These are phyloP conservation scores for Malthinus flaveolus DNA, from an alignment of 2,888 invertebrate genomes.

Conservation along the genomic window DNA sequence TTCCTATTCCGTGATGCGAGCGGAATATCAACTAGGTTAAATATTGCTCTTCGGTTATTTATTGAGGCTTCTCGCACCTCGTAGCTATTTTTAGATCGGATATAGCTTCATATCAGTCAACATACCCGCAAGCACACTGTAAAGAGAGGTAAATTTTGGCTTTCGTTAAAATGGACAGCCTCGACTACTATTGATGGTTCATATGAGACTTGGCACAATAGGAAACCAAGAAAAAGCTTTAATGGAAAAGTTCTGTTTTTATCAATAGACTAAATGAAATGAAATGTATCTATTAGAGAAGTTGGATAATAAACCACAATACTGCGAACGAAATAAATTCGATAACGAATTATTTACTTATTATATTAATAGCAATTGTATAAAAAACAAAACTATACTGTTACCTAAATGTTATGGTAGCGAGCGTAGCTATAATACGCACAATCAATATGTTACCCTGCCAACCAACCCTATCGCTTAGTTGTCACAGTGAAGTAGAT, in stretches of 20 bases:
- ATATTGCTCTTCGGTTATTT: conserved; percentile 43
- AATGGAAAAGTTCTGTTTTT: too few species aligned
- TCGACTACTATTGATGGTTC: not conserved
- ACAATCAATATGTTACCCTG: conserved; percentile 27
- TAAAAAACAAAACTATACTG: too few species aligned
- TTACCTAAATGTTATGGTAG: not conserved
- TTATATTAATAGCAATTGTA: too few species aligned
- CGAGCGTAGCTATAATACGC: conserved; percentile 16
- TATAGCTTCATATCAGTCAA: conserved; percentile 27
- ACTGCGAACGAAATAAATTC: too few species aligned
- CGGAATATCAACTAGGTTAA: conserved; percentile 47
- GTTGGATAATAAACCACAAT: too few species aligned
- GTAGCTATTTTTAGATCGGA: conserved; percentile 29
- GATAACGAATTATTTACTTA: too few species aligned
- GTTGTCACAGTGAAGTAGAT: conserved; percentile 27
- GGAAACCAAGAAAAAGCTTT: too few species aligned
- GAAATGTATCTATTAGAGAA: too few species aligned
- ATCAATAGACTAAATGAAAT: too few species aligned
- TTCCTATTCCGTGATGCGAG: conserved; percentile 43
- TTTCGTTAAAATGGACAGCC: conserved; percentile 10
- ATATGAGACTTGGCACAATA: not conserved
- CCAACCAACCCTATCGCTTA: conserved; percentile 25
- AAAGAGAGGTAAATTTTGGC: conserved; percentile 2
- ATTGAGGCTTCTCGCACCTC: conserved; percentile 36
- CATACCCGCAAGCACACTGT: conserved; percentile 20